Conservation (phyloP, 2,113 vertebrate species). For the Podiceps cristatus region DNA sequence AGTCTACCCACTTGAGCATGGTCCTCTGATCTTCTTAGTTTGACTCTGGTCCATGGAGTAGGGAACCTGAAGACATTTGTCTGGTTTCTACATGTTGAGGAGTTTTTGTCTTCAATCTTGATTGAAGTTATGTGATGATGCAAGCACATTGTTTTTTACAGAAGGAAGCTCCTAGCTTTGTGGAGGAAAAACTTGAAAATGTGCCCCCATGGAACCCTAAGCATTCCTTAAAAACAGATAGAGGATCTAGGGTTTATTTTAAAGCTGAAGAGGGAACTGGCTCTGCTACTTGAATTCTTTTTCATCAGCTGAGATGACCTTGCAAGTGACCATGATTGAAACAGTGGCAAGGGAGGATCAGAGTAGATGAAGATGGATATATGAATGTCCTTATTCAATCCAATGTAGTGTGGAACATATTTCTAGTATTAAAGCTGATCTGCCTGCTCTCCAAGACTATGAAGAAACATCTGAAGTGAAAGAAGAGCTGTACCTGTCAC, state of each 20-base stretch:
- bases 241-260: not conserved
- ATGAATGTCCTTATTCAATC: not conserved
- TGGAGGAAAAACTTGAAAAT: not conserved
- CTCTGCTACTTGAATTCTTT: not conserved
- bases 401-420: not conserved
- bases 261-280: not conserved
- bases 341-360: not conserved
- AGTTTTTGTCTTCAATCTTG: not conserved
- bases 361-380: not conserved
- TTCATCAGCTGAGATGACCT: not conserved
- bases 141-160: not conserved
- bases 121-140: not conserved
- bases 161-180: not conserved
- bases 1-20: not conserved
- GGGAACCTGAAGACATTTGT: not conserved
- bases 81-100: accelerated
- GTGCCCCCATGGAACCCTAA: not conserved
- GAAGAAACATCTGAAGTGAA: not conserved
- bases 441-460: not conserved
- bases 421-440: not conserved
- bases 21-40: not conserved
- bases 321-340: accelerated
- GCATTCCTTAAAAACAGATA: not conserved
- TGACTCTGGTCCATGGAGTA: not conserved
- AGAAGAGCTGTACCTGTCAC: not conserved